Conservation (phyloP, 2,113 vertebrate species). For the Lycaon pictus region DNA sequence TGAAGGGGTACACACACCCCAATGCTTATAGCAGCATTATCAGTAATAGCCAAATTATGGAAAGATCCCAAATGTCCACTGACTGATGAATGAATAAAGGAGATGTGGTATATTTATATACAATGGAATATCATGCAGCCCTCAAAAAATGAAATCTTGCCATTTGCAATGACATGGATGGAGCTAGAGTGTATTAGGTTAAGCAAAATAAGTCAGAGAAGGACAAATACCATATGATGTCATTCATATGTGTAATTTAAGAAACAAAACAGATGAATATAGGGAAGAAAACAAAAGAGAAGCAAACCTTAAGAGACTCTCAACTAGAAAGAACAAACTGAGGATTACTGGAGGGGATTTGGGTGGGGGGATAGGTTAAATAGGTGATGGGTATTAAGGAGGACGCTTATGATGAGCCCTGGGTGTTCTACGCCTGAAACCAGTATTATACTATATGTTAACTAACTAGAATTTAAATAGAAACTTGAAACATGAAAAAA, state of each 20-base stretch:
- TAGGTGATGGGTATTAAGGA: background rate
- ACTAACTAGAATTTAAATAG: background rate
- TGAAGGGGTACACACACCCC: background rate
- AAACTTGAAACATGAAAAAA: background rate
- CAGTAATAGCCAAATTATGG: background rate
- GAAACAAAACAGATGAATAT: background rate
- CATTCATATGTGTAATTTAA: background rate
- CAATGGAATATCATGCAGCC: background rate
- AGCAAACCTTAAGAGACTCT: background rate
- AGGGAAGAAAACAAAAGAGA: background rate
- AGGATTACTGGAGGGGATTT: background rate
- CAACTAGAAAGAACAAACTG: background rate
- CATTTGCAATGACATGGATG: background rate
- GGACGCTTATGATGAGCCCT: background rate
- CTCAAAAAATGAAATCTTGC: background rate
- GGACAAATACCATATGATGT: background rate
- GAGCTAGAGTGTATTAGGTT: background rate
- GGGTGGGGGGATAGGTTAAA: background rate
- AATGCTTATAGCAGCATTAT: background rate
- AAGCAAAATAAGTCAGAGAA: background rate
- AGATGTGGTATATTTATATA: background rate
- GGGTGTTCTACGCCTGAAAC: background rate
- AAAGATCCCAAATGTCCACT: background rate
- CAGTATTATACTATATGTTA: background rate
- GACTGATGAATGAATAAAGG: background rate